Base-by-base conservation (phyloP, 92 coral and sea anemone genomes). In the Micromussa lordhowensis region DNA sequence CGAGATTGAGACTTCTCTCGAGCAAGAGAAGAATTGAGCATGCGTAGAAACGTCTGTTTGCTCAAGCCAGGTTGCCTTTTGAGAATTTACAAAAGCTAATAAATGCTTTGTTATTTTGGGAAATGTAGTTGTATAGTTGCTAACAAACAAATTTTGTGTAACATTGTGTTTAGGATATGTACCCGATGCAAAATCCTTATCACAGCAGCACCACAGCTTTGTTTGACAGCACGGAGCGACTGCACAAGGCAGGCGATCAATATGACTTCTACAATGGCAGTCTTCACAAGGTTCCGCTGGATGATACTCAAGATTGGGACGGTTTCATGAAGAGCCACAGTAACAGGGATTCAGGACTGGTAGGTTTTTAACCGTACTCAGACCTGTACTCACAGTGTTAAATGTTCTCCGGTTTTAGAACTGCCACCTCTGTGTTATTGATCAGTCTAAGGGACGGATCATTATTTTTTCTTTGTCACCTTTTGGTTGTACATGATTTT, bases 321-420 rank as follows among this genome's bases (percentile, higher is more conserved):
- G 96, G 96, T 5, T 90, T 76, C 28, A 30, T 76, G 12, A 90
- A 85, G 61, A 36, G 70, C 72, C 79, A 87, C 68, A 94, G 98
- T 59, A 91, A 89, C 61, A 90, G 92, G 55, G 98, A 95, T 63
- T 95, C 98, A 15, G 98, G 98, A 49, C 63, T 95, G 94, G 98
- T 95, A 73, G 87, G 34, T 19, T 76, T 49, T 36, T 36, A 12
- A n/a, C 26, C 40, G 22, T 66, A 22, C 64, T 3, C 64, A 5
- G 3, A 58, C 44, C 36, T 26, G 24, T 68, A n/a, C 68, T 22
- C 68, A 11, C 4, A 61, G 68, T 8, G 22, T 21, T 22, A 3
- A 22, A 22, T 40, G 48, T 40, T 40, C 48, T 40, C 48, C 48
- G 7, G 48, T 40, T 6, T 40, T 4, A 40, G 4, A 4, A 40